Conservation (phyloP, 2,113 vertebrate species). For the Carassius auratus region DNA sequence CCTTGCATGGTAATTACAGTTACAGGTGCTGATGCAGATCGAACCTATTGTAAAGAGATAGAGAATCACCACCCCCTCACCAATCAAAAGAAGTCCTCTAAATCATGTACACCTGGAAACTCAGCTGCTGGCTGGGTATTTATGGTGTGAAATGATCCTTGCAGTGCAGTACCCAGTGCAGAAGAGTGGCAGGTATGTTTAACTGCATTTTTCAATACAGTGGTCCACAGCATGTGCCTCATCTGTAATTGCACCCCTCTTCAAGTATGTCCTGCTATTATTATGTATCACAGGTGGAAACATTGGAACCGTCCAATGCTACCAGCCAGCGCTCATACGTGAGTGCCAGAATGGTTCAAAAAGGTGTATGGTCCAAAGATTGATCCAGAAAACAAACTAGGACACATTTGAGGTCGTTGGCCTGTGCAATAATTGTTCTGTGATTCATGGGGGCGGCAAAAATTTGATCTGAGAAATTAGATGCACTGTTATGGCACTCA, state of each 20-base stretch:
- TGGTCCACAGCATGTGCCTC: neutral
- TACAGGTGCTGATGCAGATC: neutral
- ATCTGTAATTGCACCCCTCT: no score
- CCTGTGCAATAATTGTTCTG: slow-evolving; percentile 23
- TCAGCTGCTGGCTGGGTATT: neutral
- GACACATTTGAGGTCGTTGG: neutral
- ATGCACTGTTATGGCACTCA: neutral
- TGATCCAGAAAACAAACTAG: neutral
- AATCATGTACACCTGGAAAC: neutral
- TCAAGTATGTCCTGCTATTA: neutral
- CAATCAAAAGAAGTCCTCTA: neutral
- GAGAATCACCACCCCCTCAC: neutral
- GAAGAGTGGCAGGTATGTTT: neutral
- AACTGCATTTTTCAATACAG: neutral
- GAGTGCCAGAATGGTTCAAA: neutral
- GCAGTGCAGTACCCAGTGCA: neutral
- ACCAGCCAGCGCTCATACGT: neutral
- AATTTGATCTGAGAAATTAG: slow-evolving; percentile 9
- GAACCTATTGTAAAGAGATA: neutral
- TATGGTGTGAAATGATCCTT: neutral
- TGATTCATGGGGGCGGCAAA: neutral
- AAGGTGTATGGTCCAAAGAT: neutral
- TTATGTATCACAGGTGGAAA: neutral
- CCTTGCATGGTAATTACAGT: neutral
- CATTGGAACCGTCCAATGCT: no score